These are phyloP conservation scores for Heterohyrax brucei DNA, from an alignment of 2,797 vertebrate species.

Conservation along the genomic window DNA sequence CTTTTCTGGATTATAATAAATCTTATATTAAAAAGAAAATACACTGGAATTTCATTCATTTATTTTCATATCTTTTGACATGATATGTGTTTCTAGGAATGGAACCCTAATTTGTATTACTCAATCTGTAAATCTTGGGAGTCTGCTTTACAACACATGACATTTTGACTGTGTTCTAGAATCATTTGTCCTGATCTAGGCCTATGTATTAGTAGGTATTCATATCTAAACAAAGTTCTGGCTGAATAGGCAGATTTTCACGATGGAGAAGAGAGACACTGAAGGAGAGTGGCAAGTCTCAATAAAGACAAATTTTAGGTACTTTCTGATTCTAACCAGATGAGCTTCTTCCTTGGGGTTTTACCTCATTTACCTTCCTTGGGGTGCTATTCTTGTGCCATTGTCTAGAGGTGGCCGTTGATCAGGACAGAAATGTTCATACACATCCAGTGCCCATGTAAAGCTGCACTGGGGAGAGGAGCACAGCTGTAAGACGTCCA, in stretches of 20 bases:
- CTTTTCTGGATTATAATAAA: not conserved
- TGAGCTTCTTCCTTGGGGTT: not conserved
- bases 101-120: not conserved
- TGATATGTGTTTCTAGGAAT: not conserved
- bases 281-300: not conserved
- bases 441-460: not conserved
- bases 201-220: not conserved
- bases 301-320: not conserved
- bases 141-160: not conserved
- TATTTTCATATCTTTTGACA: not conserved
- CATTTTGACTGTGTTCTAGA: slow-evolving; percentile 12
- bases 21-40: slow-evolving; percentile 11
- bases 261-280: not conserved
- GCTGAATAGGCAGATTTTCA: not conserved
- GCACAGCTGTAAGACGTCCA: not conserved
- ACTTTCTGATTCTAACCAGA: not conserved
- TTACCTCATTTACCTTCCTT: not conserved
- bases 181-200: not conserved
- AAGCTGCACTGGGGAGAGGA: not conserved
- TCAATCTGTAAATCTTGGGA: not conserved
- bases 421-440: not conserved
- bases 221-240: not conserved
- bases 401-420: slow-evolving; percentile 3
- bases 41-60: not conserved
- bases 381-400: not conserved